Conservation (phyloP, 2,888 invertebrate genomes). For the Lithophane semibrunnea region DNA sequence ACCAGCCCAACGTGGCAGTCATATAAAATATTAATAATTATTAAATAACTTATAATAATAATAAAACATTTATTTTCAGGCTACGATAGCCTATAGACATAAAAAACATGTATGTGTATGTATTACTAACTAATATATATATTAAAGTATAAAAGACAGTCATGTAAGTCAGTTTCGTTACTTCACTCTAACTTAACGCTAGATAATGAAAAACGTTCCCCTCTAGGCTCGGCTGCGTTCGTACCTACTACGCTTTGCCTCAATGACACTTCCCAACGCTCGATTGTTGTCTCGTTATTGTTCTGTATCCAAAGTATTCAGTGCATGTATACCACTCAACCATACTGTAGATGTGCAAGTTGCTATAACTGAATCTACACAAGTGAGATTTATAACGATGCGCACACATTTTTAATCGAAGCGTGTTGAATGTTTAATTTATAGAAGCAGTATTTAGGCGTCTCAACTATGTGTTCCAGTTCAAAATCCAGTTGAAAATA, state of each 20-base stretch:
- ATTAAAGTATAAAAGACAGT: no score
- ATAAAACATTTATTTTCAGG: no score
- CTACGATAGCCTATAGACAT: no score
- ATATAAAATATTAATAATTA: not conserved
- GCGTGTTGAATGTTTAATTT: slow-evolving; percentile 24
- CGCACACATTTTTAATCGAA: slow-evolving; percentile 48
- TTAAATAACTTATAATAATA: not conserved
- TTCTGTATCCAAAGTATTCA: slow-evolving; percentile 75
- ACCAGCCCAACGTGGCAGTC: not conserved
- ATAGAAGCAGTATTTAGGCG: slow-evolving; percentile 8
- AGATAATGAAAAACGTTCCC: slow-evolving; percentile 52
- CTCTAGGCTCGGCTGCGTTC: slow-evolving; percentile 41
- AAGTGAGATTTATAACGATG: slow-evolving; percentile 43
- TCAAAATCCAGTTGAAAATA: not conserved
- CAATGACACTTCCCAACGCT: slow-evolving; percentile 70
- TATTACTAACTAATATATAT: no score
- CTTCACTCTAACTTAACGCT: slow-evolving; percentile 30
- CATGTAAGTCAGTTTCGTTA: slow-evolving; percentile 15
- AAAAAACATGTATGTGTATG: no score
- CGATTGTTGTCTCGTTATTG: slow-evolving; percentile 76
- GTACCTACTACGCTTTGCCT: slow-evolving; percentile 54
- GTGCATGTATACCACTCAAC: slow-evolving; percentile 81
- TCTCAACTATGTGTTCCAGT: not conserved
- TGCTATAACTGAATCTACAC: slow-evolving; percentile 43
- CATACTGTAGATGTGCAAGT: slow-evolving; percentile 63